These are phyloP conservation scores for Harpia harpyja DNA, from an alignment of 2,797 vertebrate genomes.

Conservation along the genomic window DNA sequence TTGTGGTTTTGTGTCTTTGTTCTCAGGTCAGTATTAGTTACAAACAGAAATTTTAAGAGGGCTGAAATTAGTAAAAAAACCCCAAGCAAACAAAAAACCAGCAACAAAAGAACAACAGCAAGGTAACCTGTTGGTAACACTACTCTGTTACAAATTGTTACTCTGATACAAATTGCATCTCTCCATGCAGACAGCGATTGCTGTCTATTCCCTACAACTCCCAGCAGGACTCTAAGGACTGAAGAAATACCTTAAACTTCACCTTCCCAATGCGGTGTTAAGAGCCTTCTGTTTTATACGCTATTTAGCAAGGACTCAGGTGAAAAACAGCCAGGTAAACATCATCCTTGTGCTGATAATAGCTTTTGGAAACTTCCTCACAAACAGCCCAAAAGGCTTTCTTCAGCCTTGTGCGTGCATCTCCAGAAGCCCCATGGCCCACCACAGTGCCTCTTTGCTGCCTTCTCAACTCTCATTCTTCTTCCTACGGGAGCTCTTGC, in stretches of 20 bases:
- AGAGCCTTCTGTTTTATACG: neutral
- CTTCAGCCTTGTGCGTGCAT: neutral
- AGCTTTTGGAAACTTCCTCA: neutral
- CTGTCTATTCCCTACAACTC: neutral
- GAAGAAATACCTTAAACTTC: neutral
- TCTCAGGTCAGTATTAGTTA: neutral
- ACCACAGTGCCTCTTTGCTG: no score
- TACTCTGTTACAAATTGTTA: neutral
- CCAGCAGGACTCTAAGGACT: neutral
- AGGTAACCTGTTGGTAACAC: neutral
- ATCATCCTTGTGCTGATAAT: neutral
- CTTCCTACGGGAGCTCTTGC: rapidly evolving
- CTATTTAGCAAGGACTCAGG: neutral
- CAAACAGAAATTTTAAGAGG: neutral
- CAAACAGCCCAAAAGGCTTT: neutral
- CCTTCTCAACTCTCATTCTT: neutral
- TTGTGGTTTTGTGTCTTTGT: neutral
- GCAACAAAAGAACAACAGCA: neutral
- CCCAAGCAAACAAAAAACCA: neutral
- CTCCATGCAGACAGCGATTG: neutral
- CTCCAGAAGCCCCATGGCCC: neutral
- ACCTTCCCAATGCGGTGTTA: neutral
- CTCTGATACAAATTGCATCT: neutral
- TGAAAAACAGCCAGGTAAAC: neutral
- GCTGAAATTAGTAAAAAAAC: neutral